Conservation (phyloP, 1,140 invertebrate species). For the Heterodera carotae region DNA sequence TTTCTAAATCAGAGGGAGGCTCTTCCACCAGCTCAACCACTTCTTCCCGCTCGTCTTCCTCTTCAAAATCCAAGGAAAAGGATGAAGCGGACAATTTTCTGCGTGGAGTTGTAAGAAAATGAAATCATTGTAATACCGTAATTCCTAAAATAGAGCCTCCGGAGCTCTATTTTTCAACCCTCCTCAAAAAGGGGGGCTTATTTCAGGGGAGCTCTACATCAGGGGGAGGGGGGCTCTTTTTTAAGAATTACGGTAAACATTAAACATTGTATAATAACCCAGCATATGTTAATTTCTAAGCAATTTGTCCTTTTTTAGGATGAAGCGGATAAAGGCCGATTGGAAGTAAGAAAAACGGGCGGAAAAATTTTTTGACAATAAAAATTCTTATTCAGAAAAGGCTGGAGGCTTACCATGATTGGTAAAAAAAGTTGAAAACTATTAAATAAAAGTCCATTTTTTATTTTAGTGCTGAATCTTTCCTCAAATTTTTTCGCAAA, state of each 20-base stretch:
- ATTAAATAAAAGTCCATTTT: not conserved
- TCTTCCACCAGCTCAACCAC: not conserved
- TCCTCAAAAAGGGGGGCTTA: too few relatives aligned
- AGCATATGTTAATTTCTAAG: too few relatives aligned
- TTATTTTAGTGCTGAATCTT: constrained; percentile 42
- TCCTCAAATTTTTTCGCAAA: constrained; percentile 56
- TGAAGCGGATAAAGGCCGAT: constrained; percentile 58
- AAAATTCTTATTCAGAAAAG: constrained; percentile 44
- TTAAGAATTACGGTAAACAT: too few relatives aligned
- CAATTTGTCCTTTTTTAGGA: constrained; percentile 53
- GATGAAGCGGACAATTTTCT: constrained; percentile 41
- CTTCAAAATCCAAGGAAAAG: constrained; percentile 31
- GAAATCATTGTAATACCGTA: too few relatives aligned
- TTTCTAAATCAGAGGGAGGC: constrained; percentile 12
- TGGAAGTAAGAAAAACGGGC: constrained; percentile 42
- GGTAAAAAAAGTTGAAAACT: constrained; percentile 22
- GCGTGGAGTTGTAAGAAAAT: constrained; percentile 38
- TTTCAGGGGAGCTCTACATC: too few relatives aligned
- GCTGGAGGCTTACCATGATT: constrained; percentile 50
- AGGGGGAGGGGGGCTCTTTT: too few relatives aligned
- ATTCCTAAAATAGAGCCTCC: too few relatives aligned
- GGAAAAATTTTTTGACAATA: constrained; percentile 3
- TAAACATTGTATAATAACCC: constrained; percentile 28
- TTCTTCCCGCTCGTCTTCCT: constrained; percentile 15
- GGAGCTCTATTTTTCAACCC: too few relatives aligned